These are phyloP conservation scores for Neosilurus mollespiculum DNA, from an alignment of 2,797 vertebrate species.

Conservation along the genomic window DNA sequence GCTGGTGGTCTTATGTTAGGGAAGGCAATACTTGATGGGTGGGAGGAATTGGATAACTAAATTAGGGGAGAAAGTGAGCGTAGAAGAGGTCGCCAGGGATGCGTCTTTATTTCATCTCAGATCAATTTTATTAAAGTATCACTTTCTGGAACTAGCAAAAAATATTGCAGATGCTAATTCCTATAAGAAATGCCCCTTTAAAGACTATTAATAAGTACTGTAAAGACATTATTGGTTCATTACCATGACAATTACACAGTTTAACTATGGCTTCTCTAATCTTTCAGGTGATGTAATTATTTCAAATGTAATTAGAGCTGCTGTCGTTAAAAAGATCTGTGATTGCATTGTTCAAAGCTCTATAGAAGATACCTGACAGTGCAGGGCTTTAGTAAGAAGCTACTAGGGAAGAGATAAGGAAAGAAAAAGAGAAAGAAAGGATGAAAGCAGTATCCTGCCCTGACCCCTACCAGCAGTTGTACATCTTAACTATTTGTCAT, in stretches of 20 bases:
- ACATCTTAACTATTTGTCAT: slow-evolving; percentile 28
- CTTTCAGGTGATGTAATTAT: background rate
- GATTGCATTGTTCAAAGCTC: background rate
- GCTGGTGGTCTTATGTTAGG: no score
- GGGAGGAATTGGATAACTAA: no score
- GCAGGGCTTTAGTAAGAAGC: slow-evolving; percentile 10
- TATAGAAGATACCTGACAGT: background rate
- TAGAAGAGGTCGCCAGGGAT: no score
- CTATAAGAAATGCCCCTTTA: no score
- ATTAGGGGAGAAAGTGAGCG: no score
- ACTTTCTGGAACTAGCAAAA: no score
- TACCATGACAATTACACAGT: background rate
- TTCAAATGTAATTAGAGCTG: slow-evolving; percentile 3
- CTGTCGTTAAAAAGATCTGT: background rate
- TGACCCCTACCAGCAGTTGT: slow-evolving; percentile 1
- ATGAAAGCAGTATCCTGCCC: slow-evolving; percentile 18
- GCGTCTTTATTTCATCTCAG: no score
- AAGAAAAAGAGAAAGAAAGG: background rate
- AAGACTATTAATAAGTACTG: background rate
- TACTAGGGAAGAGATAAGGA: background rate
- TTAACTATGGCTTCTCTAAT: background rate
- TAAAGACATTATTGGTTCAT: background rate
- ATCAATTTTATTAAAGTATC: no score
- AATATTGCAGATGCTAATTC: no score
- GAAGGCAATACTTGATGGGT: no score